phyloP scores from a whole-genome alignment of 2,888 invertebrate species.

The Hanleya hanleyi region DNA sequence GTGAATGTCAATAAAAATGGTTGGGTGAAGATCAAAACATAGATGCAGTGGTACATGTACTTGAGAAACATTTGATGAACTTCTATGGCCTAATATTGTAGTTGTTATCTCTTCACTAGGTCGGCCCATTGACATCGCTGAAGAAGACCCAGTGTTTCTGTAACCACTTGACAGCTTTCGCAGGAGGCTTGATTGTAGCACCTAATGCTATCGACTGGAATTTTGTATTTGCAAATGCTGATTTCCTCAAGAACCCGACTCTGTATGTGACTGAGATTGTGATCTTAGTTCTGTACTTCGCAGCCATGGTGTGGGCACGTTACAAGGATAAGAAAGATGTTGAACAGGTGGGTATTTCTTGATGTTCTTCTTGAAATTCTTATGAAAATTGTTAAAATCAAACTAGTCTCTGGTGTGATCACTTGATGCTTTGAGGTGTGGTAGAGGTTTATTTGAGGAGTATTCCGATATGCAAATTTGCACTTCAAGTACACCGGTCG shows the following conservation, averaged over 20 bases:
- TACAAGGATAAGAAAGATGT: conserved; percentile 73
- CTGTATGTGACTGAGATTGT: conserved; percentile 74
- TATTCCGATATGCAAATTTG: too few species aligned
- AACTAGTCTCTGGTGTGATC: too few species aligned
- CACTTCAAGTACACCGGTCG: too few species aligned
- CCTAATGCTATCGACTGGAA: conserved; percentile 75
- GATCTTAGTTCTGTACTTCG: conserved; percentile 67
- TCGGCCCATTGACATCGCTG: conserved; percentile 45
- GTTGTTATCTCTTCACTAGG: conserved; percentile 33
- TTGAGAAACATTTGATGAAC: too few species aligned
- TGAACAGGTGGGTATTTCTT: conserved; percentile 65
- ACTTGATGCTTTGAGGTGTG: too few species aligned
- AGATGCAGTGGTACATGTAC: too few species aligned
- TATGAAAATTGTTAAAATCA: too few species aligned
- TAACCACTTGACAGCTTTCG: conserved; percentile 74
- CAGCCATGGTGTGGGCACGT: conserved; percentile 73
- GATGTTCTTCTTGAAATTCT: too few species aligned
- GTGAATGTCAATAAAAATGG: too few species aligned
- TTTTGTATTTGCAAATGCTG: conserved; percentile 74
- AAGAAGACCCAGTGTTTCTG: conserved; percentile 56
- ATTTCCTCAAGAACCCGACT: conserved; percentile 74
- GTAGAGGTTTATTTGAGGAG: too few species aligned
- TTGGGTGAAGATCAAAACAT: too few species aligned
- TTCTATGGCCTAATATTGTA: too few species aligned
- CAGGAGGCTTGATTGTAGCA: conserved; percentile 74